These are phyloP conservation scores for Polypterus bichir DNA, from an alignment of 2,113 vertebrate species.

Conservation along the genomic window DNA sequence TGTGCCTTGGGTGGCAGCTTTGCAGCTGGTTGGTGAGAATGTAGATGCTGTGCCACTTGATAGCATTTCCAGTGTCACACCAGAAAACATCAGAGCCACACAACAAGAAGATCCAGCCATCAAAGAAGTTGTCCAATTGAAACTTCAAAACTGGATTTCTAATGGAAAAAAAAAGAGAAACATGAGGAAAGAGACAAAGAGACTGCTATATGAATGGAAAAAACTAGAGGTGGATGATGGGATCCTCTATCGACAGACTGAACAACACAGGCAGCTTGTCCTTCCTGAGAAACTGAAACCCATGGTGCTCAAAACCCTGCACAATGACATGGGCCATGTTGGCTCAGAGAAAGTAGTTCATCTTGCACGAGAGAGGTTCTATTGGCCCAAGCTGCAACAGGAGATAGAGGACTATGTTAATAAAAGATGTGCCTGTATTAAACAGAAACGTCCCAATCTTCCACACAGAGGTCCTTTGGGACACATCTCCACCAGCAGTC, in stretches of 20 bases:
- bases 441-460: background rate
- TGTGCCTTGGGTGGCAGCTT: background rate
- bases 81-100: background rate
- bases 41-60: background rate
- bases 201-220: constrained; percentile 10
- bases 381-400: no score
- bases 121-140: constrained; percentile 2
- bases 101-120: constrained; percentile 6
- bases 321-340: constrained; percentile 17
- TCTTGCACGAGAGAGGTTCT: no score
- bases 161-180: constrained; percentile 1
- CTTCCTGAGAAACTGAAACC: constrained; percentile 3
- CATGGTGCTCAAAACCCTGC: constrained; percentile 11
- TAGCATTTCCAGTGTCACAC: background rate
- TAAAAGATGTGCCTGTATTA: no score
- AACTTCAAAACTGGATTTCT: constrained; percentile 1
- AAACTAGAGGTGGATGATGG: constrained; percentile 3
- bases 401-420: no score
- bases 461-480: constrained; percentile 7
- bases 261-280: constrained; percentile 2
- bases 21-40: background rate
- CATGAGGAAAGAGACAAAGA: constrained; percentile 1
- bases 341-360: constrained; percentile 14
- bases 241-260: constrained; percentile 10
- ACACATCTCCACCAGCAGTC: background rate